phyloP scores from a whole-genome alignment of 1,140 invertebrate genomes.

The Caenorhabditis tropicalis region DNA sequence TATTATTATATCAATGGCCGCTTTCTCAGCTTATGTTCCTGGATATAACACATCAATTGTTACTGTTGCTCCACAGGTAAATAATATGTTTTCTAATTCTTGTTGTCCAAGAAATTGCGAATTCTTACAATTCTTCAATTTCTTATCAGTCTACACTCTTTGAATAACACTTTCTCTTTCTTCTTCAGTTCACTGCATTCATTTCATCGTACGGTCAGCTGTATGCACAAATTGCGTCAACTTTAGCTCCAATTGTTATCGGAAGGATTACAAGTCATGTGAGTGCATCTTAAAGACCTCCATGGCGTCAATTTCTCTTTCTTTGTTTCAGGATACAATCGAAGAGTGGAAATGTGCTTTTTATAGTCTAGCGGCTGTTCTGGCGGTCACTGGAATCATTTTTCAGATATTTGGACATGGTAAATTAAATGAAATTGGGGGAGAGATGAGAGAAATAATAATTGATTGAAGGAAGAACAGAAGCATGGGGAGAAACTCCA shows the following conservation, averaged over 20 bases:
- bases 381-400: conserved; percentile 43
- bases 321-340: conserved; percentile 25
- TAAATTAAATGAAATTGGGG: neutral
- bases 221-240: conserved; percentile 53
- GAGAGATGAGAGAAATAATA: neutral
- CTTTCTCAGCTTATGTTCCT: conserved; percentile 56
- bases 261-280: conserved; percentile 47
- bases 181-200: conserved; percentile 53
- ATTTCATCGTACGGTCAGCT: conserved; percentile 52
- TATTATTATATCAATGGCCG: conserved; percentile 51
- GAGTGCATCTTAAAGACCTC: neutral
- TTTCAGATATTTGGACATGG: conserved; percentile 56
- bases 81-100: neutral
- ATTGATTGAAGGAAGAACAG: conserved; percentile 39
- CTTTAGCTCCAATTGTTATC: conserved; percentile 51
- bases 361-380: conserved; percentile 48
- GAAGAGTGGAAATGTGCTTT: conserved; percentile 54
- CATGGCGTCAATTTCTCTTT: neutral
- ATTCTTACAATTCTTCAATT: neutral
- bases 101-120: neutral
- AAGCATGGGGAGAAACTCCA: conserved; percentile 39
- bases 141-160: neutral
- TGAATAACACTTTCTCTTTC: neutral
- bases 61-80: conserved; percentile 47
- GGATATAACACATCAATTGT: conserved; percentile 58